Evolutionary conservation across 2,888 invertebrate species (phyloP).

Genomic region (Archips crataeganus): DNA sequence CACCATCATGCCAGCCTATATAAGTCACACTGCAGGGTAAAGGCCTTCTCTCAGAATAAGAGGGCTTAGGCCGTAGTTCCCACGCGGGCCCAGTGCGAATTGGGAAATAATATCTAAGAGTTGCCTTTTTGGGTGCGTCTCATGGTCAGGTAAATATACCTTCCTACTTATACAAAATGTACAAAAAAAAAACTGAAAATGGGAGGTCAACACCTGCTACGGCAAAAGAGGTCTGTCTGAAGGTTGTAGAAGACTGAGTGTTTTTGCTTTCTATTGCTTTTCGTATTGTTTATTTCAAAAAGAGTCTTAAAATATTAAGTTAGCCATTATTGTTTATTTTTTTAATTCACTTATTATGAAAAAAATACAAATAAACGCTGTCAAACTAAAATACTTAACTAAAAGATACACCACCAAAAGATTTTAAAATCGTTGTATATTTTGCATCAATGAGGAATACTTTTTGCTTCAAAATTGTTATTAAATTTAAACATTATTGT

Average conservation of each 20-base stretch:
- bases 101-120: not conserved
- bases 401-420: not conserved
- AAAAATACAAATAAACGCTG: not conserved
- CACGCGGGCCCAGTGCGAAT: no score
- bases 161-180: not conserved
- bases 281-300: not conserved
- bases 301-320: no score
- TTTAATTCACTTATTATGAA: not conserved
- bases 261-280: not conserved
- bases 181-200: constrained; percentile 10
- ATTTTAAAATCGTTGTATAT: not conserved
- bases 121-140: constrained; percentile 2
- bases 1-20: no score
- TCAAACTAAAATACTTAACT: not conserved
- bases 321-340: no score
- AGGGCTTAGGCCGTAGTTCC: no score
- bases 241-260: constrained; percentile 2
- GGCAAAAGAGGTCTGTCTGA: not conserved
- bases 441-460: not conserved
- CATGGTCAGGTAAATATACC: constrained; percentile 22
- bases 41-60: no score
- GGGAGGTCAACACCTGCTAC: constrained; percentile 33
- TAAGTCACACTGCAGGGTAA: no score
- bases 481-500: not conserved
- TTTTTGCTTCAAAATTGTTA: not conserved